Base-by-base conservation (phyloP, 2,888 invertebrate genomes). In the Xylota sylvarum region DNA sequence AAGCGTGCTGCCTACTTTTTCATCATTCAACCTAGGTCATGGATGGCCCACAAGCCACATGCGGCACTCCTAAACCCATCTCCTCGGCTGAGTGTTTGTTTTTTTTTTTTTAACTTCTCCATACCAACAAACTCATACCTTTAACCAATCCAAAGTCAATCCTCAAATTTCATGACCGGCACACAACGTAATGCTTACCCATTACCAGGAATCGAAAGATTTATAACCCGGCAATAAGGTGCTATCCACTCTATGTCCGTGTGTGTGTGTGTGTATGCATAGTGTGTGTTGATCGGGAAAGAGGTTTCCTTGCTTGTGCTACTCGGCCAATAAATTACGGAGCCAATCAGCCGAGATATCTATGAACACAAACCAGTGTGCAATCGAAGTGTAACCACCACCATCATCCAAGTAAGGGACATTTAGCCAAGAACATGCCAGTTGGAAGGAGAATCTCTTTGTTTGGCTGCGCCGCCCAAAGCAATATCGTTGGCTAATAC, bases 141-240 rank as follows among this genome's bases (percentile, higher is more conserved):
- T 55, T 73, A 32, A 50, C 14, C 52, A 80, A 70, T 55, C 48
- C 79, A 50, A 70, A 85, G 72, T 77, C 70, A 76, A 85, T 76
- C 35, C 60, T 81, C 76, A 85, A 72, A 65, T 67, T 72, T 78
- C 82, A 82, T 80, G 82, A 82, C 72, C 73, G 76, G 52, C 77
- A 81, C 77, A 81, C 70, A 70, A 72, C 55, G 72, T 76, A 81
- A 86, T 86, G 73, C 72, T 74, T 46, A 37, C n/a, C 82, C 82
- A 82, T 73, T 82, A 77, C 77, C 77, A 82, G 55, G 32, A 69
- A 56, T 70, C 37, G 50, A 73, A 81, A 78, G 86, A 86, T 86
- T 86, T 86, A 86, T 86, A 65, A 69, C 82, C 69, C 72, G 56
- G 69, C 86, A 86, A 86, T 86, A 86, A 82, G 86, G 86, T 86